Evolutionary conservation across 35 echinoderm and acorn worm genomes (phyloP).

Genomic region (Apostichopus californicus): DNA sequence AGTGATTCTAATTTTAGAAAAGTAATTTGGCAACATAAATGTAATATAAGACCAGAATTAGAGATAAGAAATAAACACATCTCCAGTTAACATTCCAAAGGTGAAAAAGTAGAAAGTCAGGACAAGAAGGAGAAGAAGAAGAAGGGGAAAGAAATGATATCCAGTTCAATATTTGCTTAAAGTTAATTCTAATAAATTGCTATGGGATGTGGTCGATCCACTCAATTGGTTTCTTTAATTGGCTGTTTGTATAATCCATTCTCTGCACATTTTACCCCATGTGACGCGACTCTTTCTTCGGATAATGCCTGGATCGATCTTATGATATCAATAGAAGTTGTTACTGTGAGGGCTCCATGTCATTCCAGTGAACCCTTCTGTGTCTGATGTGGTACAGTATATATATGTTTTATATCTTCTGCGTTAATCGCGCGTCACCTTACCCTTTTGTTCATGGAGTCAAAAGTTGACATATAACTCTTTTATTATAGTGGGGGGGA

Average conservation of each 20-base stretch:
- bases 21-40: too few species aligned
- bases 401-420: neutral
- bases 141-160: neutral
- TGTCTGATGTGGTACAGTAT: neutral
- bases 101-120: too few species aligned
- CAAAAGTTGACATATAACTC: slow-evolving; percentile 23
- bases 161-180: neutral
- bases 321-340: neutral
- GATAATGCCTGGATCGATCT: neutral
- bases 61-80: too few species aligned
- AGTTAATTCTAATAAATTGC: neutral
- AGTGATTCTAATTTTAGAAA: too few species aligned
- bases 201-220: neutral
- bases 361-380: neutral
- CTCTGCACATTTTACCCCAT: neutral
- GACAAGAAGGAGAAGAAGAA: too few species aligned
- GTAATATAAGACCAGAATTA: too few species aligned
- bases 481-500: slow-evolving; percentile 10
- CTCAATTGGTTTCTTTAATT: neutral
- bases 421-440: slow-evolving; percentile 27
- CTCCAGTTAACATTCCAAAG: too few species aligned
- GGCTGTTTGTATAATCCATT: neutral
- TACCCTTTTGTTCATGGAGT: neutral
- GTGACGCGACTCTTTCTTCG: neutral
- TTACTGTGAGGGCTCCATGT: neutral